Base-by-base conservation (phyloP, 2,888 invertebrate genomes). In the Acanthoscelides obtectus region DNA sequence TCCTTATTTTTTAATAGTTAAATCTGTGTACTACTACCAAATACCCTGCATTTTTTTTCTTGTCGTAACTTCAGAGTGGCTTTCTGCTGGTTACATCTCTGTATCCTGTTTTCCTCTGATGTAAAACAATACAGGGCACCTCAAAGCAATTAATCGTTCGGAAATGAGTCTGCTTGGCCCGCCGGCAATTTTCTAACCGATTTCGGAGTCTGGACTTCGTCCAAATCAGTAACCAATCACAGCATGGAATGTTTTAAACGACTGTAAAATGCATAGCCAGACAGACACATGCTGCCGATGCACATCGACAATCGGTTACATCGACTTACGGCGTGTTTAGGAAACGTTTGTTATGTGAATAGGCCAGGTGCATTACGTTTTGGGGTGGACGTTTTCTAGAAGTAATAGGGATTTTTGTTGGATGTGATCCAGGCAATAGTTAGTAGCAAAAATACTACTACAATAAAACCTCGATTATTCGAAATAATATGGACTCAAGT, bases 151-250 rank as follows among this genome's bases (percentile, higher is more conserved):
- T 72, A 70, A 71, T 69, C 72, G 64, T 71, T 64, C 74, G 45
- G 45, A 45, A 45, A 45, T 45, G 45, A 45, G 45, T 45, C 17
- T 12, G 45, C 45, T 45, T 45, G 45, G 45, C 45, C 17, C 45
- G 45, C 75, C 74, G 73, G 71, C 75, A 76, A 81, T 81, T 82
- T 83, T 83, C 81, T 83, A 83, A 79, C 79, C 79, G 82, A 73
- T 83, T 83, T 83, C 83, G 77, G 76, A 74, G 72, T 71, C 80
- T 83, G 83, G 83, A 79, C 73, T 66, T 69, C 27, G 22, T 77
- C 81, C 83, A 82, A 78, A 73, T 72, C 72, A 69, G 72, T 68
- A 73, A 75, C 77, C 77, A 76, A 78, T 77, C 25, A 68, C 2
- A 22, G 21, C 20, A 8, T 76, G 75, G 77, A 79, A 79, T 79